Evolutionary conservation across 1,140 invertebrate species (phyloP).

Genomic region (Bombus ignitus): DNA sequence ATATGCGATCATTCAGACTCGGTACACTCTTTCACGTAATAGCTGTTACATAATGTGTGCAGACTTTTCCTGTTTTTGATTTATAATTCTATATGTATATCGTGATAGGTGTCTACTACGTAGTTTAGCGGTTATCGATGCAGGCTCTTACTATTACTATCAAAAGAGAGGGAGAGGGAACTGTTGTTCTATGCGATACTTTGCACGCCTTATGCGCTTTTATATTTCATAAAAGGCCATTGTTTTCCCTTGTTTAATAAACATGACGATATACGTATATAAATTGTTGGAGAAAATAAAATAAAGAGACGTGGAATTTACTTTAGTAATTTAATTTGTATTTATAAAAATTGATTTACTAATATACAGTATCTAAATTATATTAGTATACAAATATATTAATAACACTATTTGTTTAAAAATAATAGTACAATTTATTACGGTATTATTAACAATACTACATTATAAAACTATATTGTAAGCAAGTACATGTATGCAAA

Average conservation of each 20-base stretch:
- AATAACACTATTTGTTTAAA: too few species aligned
- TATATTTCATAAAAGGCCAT: not conserved
- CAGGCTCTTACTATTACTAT: not conserved
- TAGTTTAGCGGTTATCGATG: not conserved
- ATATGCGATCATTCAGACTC: not conserved
- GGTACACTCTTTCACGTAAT: slow-evolving; percentile 15
- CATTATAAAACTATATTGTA: too few species aligned
- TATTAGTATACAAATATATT: too few species aligned
- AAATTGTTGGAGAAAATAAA: too few species aligned
- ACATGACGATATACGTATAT: not conserved
- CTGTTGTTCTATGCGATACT: not conserved
- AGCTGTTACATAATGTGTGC: not conserved
- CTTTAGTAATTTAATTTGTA: too few species aligned
- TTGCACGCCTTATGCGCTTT: not conserved
- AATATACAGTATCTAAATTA: too few species aligned
- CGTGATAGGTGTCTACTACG: not conserved
- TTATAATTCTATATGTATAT: too few species aligned
- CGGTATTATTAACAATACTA: too few species aligned
- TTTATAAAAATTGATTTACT: too few species aligned
- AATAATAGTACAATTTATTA: too few species aligned
- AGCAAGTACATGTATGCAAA: too few species aligned
- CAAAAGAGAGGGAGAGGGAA: not conserved
- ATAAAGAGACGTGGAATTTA: too few species aligned
- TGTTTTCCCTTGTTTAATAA: not conserved
- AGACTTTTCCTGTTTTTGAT: not conserved